Evolutionary conservation across 2,888 invertebrate genomes (phyloP), one percentile per base, ranked within the genome.

Genomic region (Pyrocoelia pectoralis): DNA sequence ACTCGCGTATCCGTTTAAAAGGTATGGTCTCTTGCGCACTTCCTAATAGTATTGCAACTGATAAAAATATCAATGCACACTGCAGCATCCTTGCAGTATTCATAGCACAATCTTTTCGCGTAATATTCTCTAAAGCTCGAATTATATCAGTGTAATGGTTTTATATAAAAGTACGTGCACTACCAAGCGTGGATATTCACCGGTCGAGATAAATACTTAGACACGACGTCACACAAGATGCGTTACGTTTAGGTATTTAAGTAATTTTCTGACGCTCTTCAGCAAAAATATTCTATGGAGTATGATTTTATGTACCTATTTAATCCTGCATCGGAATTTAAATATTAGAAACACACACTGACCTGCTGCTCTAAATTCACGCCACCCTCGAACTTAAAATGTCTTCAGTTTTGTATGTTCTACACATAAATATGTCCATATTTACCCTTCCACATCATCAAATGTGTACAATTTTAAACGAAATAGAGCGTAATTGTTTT

Each of bases 1-100:
- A 83, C 65, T 80, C 76, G 52, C 76, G 59, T n/a, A 76, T 57
- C 15, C 65, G 41, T 50, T 51, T 61, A n/a, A 61, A 28, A 19
- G 58, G 24, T 6, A 28, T 28, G 6, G 58, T 53, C 5, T 58
- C 58, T 12, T 55, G 51, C 1, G 54, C 54, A 10, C 46, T 18
- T 13, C 52, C 43, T 29, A 10, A 41, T 46, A 43, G 13, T 14
- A n/a, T 56, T 29, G 43, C 19, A 29, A 46, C 24, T 24, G 15
- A 56, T n/a, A 17, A 17, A 46, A 46, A 10, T 5, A 46, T 1
- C 8, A 46, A 1, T 17, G 17, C 18, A 17, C 10, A 10, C 17
- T 15, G 15, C 17, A 17, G 10, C 18, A 46, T 46, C 18, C 4
- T 18, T 17, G 17, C n/a, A 18, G 17, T 5, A 18, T 18, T 46